phyloP scores from a whole-genome alignment of 2,797 vertebrate genomes.

The Eutrigla gurnardus region DNA sequence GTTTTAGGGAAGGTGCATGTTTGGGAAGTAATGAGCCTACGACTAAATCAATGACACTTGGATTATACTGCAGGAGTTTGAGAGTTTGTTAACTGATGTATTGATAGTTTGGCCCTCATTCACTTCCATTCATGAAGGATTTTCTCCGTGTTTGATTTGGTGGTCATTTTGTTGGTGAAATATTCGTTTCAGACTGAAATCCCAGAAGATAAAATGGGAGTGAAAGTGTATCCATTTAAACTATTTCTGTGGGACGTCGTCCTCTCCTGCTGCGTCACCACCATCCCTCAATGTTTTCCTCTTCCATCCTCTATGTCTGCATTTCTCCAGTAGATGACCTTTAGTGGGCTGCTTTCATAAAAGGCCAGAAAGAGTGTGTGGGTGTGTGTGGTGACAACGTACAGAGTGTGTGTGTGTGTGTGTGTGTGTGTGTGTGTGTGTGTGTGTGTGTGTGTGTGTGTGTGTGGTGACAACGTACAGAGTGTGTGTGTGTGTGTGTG shows the following conservation, averaged over 20 bases:
- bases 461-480: not conserved
- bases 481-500: not conserved
- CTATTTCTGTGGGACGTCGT: not conserved
- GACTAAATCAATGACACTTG: not conserved
- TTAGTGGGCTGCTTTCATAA: slow-evolving; percentile 35
- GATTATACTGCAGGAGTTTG: not conserved
- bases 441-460: not conserved
- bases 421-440: slow-evolving; percentile 9
- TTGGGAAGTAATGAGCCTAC: not conserved
- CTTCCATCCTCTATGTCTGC: not conserved
- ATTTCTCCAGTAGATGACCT: slow-evolving; percentile 58
- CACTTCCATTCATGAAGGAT: not conserved
- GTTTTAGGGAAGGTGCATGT: not conserved
- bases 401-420: not conserved
- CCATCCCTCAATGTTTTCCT: not conserved
- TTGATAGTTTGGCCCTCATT: not conserved
- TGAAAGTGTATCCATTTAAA: not conserved
- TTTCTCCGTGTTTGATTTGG: not conserved
- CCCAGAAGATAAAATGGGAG: not conserved
- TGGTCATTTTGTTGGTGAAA: not conserved
- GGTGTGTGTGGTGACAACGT: not conserved
- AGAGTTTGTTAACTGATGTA: not conserved
- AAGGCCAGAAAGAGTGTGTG: slow-evolving; percentile 1
- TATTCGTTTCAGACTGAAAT: not conserved
- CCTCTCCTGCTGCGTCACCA: not conserved